Conservation (phyloP, 1,140 invertebrate genomes). For the Zaprionus africanus region DNA sequence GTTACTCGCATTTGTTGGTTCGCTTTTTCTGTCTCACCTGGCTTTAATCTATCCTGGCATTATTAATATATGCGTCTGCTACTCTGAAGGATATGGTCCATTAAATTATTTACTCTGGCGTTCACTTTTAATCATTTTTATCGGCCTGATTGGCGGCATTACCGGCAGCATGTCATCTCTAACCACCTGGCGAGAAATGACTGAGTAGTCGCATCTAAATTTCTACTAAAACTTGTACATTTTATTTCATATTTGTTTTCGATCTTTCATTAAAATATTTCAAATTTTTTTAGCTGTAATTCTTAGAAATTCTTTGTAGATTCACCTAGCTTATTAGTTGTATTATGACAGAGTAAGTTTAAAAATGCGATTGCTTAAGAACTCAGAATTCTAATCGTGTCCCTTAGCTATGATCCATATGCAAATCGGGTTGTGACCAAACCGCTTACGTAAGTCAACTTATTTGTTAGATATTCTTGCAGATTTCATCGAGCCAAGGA, state of each 20-base stretch:
- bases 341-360: neutral
- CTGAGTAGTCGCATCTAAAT: neutral
- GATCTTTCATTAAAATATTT: neutral
- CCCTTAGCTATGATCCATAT: conserved; percentile 40
- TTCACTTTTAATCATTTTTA: conserved; percentile 33
- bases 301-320: neutral
- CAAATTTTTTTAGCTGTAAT: neutral
- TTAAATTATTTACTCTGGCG: conserved; percentile 27
- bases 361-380: neutral
- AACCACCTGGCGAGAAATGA: neutral
- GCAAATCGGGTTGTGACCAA: conserved; percentile 24
- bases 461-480: neutral
- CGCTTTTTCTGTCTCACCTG: conserved; percentile 57
- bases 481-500: neutral
- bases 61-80: conserved; percentile 49
- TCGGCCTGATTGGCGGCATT: conserved; percentile 40
- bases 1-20: conserved; percentile 56
- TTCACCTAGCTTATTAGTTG: neutral
- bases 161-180: conserved; percentile 32
- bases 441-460: conserved; percentile 30
- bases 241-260: neutral
- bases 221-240: neutral
- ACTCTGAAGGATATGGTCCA: conserved; percentile 47
- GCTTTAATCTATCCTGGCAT: conserved; percentile 55
- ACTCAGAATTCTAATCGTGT: neutral